Percentiles rank a stretch among this genome's conserved stretches.
phyloP scores from a whole-genome alignment of 2,888 invertebrate genomes.

The Prionchulus punctatus region DNA sequence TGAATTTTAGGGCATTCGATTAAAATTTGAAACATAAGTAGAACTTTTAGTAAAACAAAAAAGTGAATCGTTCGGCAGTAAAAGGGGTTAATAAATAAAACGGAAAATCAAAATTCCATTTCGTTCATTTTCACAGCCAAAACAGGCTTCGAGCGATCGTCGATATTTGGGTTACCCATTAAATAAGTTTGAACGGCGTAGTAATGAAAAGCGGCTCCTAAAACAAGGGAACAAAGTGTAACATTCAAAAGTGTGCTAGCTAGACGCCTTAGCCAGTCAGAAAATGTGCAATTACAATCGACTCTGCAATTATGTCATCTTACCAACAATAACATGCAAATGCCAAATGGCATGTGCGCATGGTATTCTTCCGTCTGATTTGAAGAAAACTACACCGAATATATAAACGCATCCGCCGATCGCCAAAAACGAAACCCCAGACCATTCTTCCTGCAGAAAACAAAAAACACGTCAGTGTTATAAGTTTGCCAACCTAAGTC shows the following conservation, averaged over 20 bases:
- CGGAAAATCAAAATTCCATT: no score
- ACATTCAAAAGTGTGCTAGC: neutral
- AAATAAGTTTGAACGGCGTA: neutral
- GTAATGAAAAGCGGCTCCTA: neutral
- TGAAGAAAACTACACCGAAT: constrained; percentile 78
- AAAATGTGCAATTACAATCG: neutral
- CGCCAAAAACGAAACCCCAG: constrained; percentile 65
- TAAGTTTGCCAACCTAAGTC: neutral
- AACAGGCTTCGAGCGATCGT: no score
- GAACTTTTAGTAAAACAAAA: no score
- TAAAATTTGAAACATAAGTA: no score
- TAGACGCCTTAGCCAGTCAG: no score
- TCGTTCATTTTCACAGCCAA: no score
- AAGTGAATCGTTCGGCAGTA: no score
- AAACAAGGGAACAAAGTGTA: neutral
- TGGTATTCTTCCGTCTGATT: constrained; percentile 77
- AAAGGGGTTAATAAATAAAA: no score
- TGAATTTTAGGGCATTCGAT: no score
- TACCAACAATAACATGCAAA: constrained; percentile 68
- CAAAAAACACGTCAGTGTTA: constrained; percentile 3
- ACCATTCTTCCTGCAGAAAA: constrained; percentile 55
- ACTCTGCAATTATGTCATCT: neutral
- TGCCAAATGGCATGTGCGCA: constrained; percentile 98
- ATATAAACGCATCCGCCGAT: constrained; percentile 73
- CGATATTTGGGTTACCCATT: no score